phyloP scores from a whole-genome alignment of 1,140 invertebrate genomes.

The Neotoxoptera formosana region DNA sequence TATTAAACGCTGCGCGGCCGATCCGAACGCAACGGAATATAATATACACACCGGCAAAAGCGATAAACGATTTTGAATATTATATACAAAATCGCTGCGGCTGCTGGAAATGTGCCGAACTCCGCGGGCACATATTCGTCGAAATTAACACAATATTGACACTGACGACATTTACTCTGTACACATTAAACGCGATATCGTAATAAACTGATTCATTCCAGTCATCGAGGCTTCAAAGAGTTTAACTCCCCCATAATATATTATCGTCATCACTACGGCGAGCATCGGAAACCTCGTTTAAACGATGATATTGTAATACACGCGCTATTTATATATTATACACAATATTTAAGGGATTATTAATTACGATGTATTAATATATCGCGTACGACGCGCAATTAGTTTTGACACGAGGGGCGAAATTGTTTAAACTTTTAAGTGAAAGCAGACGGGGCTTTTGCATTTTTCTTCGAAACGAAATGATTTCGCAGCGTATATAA shows the following conservation, averaged over 20 bases:
- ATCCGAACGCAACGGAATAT: neutral
- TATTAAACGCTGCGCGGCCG: no score
- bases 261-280: neutral
- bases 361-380: neutral
- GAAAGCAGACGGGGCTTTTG: neutral
- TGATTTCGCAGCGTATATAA: neutral
- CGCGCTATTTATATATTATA: neutral
- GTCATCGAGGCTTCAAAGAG: neutral
- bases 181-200: neutral
- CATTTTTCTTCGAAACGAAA: neutral
- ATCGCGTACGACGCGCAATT: neutral
- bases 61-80: neutral
- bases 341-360: neutral
- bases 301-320: conserved; percentile 3
- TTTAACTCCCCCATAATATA: neutral
- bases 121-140: neutral
- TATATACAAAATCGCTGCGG: neutral
- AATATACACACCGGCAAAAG: neutral
- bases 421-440: neutral
- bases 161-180: neutral
- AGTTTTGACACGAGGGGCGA: neutral
- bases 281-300: neutral
- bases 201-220: neutral
- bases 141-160: neutral
- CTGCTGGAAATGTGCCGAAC: neutral